Evolutionary conservation across 2,888 invertebrate genomes (phyloP), one percentile per base, ranked within the genome.

Genomic region (Plebejus anna): DNA sequence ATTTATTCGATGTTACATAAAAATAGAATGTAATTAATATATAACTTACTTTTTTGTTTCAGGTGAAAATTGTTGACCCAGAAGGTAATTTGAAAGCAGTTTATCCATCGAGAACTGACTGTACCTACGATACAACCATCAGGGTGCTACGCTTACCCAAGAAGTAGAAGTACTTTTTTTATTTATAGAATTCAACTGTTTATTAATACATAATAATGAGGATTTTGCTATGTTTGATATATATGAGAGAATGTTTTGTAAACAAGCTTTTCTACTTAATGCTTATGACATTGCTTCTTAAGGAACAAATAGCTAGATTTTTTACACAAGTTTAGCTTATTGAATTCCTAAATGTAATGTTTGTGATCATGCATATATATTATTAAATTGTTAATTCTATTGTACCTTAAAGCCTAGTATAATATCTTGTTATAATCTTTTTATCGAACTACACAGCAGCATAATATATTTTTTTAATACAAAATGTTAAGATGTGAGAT

Each of bases 91-190:
- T 97, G 80, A 96, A 96, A 84, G 95, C 95, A n/a, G 95, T 97
- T 2, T 98, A 97, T 87, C 98, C 98, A 0, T 97, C 97, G 0
- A 94, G 97, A 81, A 95, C 95, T 0, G 97, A 98, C 88, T 94
- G 97, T 76, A 86, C 91, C 1, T 95, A 92, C 81, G 95, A 95
- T 76, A 92, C 88, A 47, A 89, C 86, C 78, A 87, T 94, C 76
- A 92, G 88, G 79, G 88, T 92, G 3, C 83, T 87, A 76, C 84
- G 93, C 51, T 72, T 88, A 76, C 82, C 87, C 1, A 93, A 90
- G 82, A 93, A 92, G 83, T 92, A 92, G 86, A 59, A n/a, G 36
- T 38, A 61, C 76, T 66, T 70, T 28, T 76, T 61, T 61, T n/a
- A 13, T 76, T 72, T 76, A 61, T 28, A 7, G n/a, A 61, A 47